These are phyloP conservation scores for Coenonympha arcania DNA, from an alignment of 2,888 invertebrate species.

Conservation along the genomic window DNA sequence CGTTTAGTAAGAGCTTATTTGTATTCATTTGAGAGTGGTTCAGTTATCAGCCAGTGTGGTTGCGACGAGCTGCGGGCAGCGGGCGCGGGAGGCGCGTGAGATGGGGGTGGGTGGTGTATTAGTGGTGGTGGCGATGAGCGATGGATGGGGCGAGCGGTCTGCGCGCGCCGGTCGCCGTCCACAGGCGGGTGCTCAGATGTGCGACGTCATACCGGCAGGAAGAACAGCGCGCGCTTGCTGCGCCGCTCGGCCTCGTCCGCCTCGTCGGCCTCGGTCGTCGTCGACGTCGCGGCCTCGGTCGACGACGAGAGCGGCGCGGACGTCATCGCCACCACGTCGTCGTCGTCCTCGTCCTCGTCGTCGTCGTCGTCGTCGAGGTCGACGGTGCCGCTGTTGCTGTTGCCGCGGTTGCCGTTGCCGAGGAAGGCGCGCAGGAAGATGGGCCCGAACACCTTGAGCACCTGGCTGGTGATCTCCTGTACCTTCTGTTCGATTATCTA, in stretches of 20 bases:
- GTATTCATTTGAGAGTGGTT: no score
- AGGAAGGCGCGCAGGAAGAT: conserved; percentile 78
- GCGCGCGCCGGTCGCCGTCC: conserved; percentile 60
- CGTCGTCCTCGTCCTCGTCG: conserved; percentile 75
- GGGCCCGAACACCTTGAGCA: conserved; percentile 84
- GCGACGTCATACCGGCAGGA: conserved; percentile 61
- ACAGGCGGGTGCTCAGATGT: conserved; percentile 66
- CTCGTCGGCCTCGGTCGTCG: conserved; percentile 45
- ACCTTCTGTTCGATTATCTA: conserved; percentile 84
- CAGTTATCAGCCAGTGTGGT: no score
- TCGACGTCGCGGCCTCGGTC: conserved; percentile 69
- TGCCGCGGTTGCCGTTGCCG: conserved; percentile 63
- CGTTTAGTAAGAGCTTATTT: no score
- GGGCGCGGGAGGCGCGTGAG: conserved; percentile 23
- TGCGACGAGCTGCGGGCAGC: neutral
- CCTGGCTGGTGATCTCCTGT: conserved; percentile 80
- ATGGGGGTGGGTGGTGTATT: conserved; percentile 29
- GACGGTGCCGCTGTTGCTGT: conserved; percentile 52
- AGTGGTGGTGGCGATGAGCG: conserved; percentile 20
- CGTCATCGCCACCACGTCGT: conserved; percentile 63
- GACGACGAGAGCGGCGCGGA: conserved; percentile 33
- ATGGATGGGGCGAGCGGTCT: conserved; percentile 50
- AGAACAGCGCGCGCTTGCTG: conserved; percentile 52
- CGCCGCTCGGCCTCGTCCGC: conserved; percentile 36
- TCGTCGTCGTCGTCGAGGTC: conserved; percentile 72